These are phyloP conservation scores for Heteromyza rotundicornis DNA, from an alignment of 2,888 invertebrate species.

Conservation along the genomic window DNA sequence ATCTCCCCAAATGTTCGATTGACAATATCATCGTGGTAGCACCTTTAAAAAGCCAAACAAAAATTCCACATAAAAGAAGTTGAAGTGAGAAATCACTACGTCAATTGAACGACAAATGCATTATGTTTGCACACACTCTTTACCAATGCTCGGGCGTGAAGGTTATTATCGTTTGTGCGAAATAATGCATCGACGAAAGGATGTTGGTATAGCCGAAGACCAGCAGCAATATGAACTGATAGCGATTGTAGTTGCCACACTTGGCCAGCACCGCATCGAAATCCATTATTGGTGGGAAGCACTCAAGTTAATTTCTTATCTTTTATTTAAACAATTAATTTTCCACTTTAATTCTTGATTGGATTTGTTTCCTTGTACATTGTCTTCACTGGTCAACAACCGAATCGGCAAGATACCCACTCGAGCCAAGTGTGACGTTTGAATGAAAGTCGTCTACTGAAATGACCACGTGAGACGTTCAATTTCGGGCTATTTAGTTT, in stretches of 20 bases:
- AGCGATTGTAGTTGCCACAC: conserved; percentile 66
- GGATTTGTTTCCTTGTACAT: no score
- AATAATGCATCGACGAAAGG: conserved; percentile 67
- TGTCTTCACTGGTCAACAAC: no score
- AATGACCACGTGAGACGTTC: not conserved
- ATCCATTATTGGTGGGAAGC: no score
- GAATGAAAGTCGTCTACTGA: not conserved
- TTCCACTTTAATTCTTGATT: no score
- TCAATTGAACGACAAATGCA: no score
- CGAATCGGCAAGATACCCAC: no score
- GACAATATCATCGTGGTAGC: conserved; percentile 40
- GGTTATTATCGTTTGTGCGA: conserved; percentile 67
- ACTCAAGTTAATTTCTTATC: no score
- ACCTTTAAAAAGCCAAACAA: conserved; percentile 37
- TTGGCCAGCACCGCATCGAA: conserved; percentile 65
- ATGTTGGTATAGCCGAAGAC: conserved; percentile 66
- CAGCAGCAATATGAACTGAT: conserved; percentile 64
- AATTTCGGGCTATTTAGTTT: no score
- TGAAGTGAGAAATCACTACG: no score
- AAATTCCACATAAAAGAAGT: no score
- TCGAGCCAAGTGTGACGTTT: not conserved
- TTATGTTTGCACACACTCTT: no score
- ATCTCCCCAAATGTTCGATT: conserved; percentile 37
- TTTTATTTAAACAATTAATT: no score
- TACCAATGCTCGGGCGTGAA: conserved; percentile 64